Conservation (phyloP, 2,113 vertebrate species). For the Erpornis zantholeuca region DNA sequence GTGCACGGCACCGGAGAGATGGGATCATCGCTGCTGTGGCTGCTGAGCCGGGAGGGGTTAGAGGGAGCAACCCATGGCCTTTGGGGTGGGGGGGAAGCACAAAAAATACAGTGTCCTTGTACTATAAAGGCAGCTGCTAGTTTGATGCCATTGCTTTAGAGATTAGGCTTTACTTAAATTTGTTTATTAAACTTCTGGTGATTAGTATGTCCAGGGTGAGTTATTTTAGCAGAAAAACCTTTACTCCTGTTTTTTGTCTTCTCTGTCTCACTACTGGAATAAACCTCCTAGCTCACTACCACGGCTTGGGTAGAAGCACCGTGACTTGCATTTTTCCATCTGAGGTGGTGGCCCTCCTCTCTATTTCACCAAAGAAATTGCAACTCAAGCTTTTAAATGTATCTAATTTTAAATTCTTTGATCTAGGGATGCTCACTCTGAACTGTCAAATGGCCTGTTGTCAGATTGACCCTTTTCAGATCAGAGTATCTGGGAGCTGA, state of each 20-base stretch:
- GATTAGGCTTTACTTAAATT: not conserved
- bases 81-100: not conserved
- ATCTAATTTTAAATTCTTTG: not conserved
- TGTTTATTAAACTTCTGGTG: not conserved
- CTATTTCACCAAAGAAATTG: not conserved
- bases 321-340: not conserved
- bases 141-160: not conserved
- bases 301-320: not conserved
- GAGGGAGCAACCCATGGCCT: not conserved
- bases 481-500: not conserved
- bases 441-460: not conserved
- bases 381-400: not conserved
- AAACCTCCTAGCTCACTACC: not conserved
- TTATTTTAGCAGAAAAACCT: not conserved
- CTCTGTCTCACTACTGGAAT: not conserved
- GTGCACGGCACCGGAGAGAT: not conserved
- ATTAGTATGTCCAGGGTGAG: not conserved
- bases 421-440: not conserved
- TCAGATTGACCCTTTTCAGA: not conserved
- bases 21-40: not conserved
- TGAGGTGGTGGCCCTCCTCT: not conserved
- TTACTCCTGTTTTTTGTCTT: not conserved
- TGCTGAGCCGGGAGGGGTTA: not conserved
- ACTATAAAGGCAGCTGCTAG: not conserved
- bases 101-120: rapidly evolving